Evolutionary conservation across 2,888 invertebrate species (phyloP).

Genomic region (Cremastinae sp.): DNA sequence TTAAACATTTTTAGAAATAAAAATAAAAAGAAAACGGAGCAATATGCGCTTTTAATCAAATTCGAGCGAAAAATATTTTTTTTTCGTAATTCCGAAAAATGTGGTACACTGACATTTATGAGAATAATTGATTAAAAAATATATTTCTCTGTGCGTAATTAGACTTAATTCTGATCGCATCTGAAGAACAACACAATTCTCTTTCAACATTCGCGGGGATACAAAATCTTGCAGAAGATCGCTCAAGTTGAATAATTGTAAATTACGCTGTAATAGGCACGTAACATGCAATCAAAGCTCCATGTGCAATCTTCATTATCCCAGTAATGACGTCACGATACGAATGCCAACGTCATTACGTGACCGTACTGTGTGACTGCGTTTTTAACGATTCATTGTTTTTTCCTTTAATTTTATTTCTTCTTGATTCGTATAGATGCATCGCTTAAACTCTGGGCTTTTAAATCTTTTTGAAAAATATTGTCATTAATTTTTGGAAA

Average conservation of each 20-base stretch:
- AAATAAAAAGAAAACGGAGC: too few relatives aligned
- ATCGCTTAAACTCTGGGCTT: too few relatives aligned
- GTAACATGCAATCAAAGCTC: conserved; percentile 34
- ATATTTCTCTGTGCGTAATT: conserved; percentile 25
- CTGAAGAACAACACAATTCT: conserved; percentile 13
- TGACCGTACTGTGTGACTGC: conserved; percentile 28
- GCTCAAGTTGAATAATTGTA: conserved; percentile 37
- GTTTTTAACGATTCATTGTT: conserved; percentile 27
- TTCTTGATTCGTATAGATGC: too few relatives aligned
- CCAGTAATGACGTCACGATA: conserved; percentile 23
- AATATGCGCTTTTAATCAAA: too few relatives aligned
- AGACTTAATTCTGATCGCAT: conserved; percentile 25
- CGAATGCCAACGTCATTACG: conserved; percentile 17
- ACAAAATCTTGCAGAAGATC: conserved; percentile 28
- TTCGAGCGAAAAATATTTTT: too few relatives aligned
- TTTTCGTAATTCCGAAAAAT: too few relatives aligned
- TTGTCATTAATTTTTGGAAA: too few relatives aligned
- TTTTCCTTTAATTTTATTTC: neutral
- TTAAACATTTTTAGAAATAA: neutral
- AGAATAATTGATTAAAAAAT: conserved; percentile 7
- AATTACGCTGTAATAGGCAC: conserved; percentile 29
- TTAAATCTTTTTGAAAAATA: too few relatives aligned
- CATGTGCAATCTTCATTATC: conserved; percentile 35
- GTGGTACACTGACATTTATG: too few relatives aligned
- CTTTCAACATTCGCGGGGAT: conserved; percentile 7